These are phyloP conservation scores for Sycophaga agraensis DNA, from an alignment of 1,140 invertebrate genomes.

Conservation along the genomic window DNA sequence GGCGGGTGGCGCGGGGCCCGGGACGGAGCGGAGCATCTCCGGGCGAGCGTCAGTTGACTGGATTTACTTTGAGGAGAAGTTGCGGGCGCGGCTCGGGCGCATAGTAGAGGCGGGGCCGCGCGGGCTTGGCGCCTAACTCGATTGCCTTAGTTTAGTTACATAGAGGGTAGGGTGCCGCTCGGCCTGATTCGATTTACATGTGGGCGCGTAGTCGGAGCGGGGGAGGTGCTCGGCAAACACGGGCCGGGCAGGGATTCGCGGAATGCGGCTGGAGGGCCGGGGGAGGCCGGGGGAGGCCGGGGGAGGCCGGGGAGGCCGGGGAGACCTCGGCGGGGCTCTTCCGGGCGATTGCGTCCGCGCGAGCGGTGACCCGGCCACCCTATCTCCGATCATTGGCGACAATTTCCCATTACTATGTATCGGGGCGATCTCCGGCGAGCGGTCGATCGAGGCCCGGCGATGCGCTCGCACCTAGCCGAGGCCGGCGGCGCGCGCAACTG, in stretches of 20 bases:
- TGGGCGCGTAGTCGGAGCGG: too few relatives aligned
- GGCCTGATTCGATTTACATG: conserved; percentile 44
- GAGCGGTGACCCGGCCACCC: conserved; percentile 24
- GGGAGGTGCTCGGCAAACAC: too few relatives aligned
- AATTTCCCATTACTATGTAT: conserved; percentile 56
- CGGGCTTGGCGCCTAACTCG: conserved; percentile 34
- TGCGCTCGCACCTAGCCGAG: not conserved
- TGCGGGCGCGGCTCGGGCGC: not conserved
- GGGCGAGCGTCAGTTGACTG: conserved; percentile 18
- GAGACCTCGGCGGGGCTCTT: not conserved
- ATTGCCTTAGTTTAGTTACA: conserved; percentile 46
- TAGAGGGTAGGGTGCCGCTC: not conserved
- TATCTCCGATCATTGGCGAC: conserved; percentile 50
- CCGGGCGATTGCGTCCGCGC: not conserved
- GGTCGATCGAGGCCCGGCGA: not conserved
- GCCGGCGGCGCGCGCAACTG: not conserved
- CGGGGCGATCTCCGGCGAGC: conserved; percentile 21
- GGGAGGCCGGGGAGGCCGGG: too few relatives aligned
- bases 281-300: too few relatives aligned
- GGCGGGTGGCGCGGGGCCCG: not conserved
- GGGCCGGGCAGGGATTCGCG: not conserved
- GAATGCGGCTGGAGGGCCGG: too few relatives aligned
- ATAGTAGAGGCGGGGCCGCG: conserved; percentile 1
- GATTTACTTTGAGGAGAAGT: conserved; percentile 31
- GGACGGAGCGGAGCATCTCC: conserved; percentile 1